Base-by-base conservation (phyloP, 1,140 invertebrate species). In the Mycetomoellerius zeteki region DNA sequence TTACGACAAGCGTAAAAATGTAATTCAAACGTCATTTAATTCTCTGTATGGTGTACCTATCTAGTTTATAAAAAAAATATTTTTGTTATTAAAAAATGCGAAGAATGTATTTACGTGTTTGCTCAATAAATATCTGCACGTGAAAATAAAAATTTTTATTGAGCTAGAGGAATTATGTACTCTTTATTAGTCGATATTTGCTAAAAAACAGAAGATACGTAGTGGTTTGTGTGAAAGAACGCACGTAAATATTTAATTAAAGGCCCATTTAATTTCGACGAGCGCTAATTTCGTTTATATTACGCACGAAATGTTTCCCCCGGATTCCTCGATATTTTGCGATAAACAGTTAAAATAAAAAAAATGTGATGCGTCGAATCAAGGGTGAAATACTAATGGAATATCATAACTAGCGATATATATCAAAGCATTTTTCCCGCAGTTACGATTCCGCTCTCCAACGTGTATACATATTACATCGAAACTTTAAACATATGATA, bases 101-200 rank as follows among this genome's bases (percentile, higher is more conserved):
- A 84, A 84, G 72, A 84, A 84, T 75, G 80, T 84, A 84, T 84
- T 84, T 84, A 72, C 80, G 58, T 62, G 69, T 84, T 75, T 84
- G 72, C 69, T 73, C 80, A 75, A 84, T 84, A 84, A 84, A 84
- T 84, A 84, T 84, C 80, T 60, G 80, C 80, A 84, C 80, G 80
- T 62, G 27, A 84, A 84, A 84, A 84, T 84, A 84, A 84, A 84
- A 84, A 24, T 73, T 75, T 84, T 73, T 73, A 84, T 84, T 50
- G 80, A 75, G 80, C 80, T 75, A 75, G 30, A 72, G 37, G 69
- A 84, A 75, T 60, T 60, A 73, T 73, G 80, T 73, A 73, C 69
- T 84, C 69, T 84, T 84, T 84, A 84, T 62, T 84, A 84, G 80
- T 75, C 80, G 69, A 73, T 84, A 60, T 84, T 84, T 75, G 80